Conservation (phyloP, 1,140 invertebrate species). For the Asbolus verrucosus region DNA sequence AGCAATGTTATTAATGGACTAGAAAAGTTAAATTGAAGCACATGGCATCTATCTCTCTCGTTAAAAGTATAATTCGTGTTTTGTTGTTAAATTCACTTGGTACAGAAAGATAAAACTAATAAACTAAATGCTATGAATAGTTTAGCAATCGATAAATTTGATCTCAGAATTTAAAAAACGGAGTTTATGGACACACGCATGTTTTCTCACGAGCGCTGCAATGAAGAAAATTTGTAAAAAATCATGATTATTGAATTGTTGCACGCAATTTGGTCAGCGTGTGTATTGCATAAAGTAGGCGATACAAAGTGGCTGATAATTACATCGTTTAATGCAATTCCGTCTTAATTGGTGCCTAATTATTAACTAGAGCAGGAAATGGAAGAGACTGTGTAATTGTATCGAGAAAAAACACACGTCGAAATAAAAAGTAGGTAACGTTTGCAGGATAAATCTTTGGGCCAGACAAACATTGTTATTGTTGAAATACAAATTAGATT, state of each 20-base stretch:
- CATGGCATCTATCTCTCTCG: too few species aligned
- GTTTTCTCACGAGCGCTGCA: too few species aligned
- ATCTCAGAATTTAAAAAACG: conserved; percentile 14
- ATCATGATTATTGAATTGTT: neutral
- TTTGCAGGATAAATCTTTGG: neutral
- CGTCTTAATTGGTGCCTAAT: conserved; percentile 29
- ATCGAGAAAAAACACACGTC: neutral
- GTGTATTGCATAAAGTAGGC: neutral
- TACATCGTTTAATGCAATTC: conserved; percentile 3
- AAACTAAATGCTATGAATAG: too few species aligned
- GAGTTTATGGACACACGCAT: too few species aligned
- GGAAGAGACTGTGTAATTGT: conserved; percentile 31
- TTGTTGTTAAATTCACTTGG: too few species aligned
- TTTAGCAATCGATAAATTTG: neutral
- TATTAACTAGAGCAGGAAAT: conserved; percentile 40
- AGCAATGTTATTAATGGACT: too few species aligned
- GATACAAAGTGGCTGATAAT: neutral
- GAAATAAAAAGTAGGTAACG: conserved; percentile 33
- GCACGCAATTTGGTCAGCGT: neutral
- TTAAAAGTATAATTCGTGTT: too few species aligned
- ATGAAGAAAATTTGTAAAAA: too few species aligned
- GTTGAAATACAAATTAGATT: neutral
- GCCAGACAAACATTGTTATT: neutral
- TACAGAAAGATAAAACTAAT: too few species aligned
- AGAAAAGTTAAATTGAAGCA: too few species aligned